phyloP scores from a whole-genome alignment of 2,113 vertebrate genomes.

The Eudorcas thomsonii region DNA sequence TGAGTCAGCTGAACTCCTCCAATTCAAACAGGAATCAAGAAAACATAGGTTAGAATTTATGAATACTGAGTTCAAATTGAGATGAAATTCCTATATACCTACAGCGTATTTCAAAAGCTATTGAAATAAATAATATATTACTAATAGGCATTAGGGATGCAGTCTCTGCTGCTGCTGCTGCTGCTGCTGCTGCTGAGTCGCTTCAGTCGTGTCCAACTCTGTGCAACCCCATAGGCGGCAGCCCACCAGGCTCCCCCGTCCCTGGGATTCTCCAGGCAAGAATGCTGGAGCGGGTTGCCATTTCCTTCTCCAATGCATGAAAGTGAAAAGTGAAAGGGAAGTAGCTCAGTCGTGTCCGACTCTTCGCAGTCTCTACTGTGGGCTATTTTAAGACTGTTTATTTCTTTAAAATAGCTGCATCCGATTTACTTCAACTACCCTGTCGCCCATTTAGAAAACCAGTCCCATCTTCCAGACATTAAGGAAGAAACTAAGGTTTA shows the following conservation, averaged over 20 bases:
- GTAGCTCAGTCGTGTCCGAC: no score
- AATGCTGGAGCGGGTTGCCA: no score
- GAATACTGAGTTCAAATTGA: not conserved
- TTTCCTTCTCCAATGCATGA: no score
- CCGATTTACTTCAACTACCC: not conserved
- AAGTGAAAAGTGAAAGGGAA: no score
- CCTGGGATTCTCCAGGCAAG: no score
- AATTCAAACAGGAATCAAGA: not conserved
- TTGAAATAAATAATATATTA: not conserved
- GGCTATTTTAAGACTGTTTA: not conserved
- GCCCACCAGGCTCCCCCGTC: no score
- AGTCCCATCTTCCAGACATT: not conserved
- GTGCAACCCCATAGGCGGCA: no score
- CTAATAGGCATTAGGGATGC: not conserved
- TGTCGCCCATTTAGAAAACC: not conserved
- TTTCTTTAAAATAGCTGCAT: not conserved
- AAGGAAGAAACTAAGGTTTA: not conserved
- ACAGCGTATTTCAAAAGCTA: not conserved
- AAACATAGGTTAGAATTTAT: not conserved
- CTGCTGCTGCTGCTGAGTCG: no score
- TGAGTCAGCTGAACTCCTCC: not conserved
- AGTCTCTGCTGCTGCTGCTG: not conserved
- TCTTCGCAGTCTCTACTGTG: not conserved
- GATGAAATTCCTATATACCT: not conserved
- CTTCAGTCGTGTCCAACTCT: no score